These are phyloP conservation scores for Zonotrichia leucophrys DNA, from an alignment of 2,113 vertebrate species.

Conservation along the genomic window DNA sequence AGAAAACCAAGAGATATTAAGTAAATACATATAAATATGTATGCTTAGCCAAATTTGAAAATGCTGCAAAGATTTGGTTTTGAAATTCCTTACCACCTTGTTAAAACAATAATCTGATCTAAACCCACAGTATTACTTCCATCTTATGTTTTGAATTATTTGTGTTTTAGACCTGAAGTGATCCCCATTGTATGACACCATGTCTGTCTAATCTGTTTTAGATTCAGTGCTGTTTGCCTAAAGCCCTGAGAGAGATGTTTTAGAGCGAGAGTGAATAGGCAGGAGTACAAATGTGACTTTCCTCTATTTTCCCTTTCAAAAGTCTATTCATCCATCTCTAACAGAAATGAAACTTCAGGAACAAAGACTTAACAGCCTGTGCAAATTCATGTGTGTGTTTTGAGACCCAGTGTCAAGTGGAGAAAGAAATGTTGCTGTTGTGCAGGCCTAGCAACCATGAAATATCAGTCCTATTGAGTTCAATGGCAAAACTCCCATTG, in stretches of 20 bases:
- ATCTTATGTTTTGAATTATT: neutral
- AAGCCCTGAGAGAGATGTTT: neutral
- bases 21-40: neutral
- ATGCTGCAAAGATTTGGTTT: neutral
- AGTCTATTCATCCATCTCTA: neutral
- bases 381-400: neutral
- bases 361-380: neutral
- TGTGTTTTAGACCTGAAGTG: neutral
- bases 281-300: neutral
- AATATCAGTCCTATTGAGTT: neutral
- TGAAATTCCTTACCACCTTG: neutral
- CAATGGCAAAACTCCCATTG: neutral
- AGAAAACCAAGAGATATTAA: neutral
- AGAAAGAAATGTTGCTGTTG: neutral
- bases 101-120: neutral
- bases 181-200: neutral
- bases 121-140: neutral
- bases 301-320: neutral
- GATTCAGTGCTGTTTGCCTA: neutral
- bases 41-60: neutral
- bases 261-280: neutral
- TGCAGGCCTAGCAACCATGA: neutral
- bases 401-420: neutral
- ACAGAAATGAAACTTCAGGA: slow-evolving; percentile 11
- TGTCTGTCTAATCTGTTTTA: neutral